These are phyloP conservation scores for Eudorcas thomsonii DNA, from an alignment of 2,113 vertebrate species.

Conservation along the genomic window DNA sequence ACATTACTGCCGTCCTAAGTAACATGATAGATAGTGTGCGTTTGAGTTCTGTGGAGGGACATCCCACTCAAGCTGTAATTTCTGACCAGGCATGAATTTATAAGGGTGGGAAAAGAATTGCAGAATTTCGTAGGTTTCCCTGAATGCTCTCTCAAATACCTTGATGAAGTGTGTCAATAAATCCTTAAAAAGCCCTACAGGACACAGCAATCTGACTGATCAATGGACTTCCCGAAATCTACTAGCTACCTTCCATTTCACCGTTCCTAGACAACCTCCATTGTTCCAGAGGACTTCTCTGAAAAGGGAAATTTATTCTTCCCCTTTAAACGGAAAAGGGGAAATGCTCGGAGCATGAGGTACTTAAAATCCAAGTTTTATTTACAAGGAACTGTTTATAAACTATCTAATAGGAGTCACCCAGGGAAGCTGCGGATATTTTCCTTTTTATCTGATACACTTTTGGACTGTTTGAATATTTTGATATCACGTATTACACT, in stretches of 20 bases:
- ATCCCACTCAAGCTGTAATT: slow-evolving; percentile 77
- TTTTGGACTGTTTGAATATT: slow-evolving; percentile 50
- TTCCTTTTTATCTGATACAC: slow-evolving; percentile 26
- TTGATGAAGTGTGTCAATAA: slow-evolving; percentile 77
- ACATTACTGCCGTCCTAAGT: slow-evolving; percentile 75
- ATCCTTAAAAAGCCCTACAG: slow-evolving; percentile 78
- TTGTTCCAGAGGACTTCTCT: slow-evolving; percentile 8
- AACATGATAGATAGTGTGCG: slow-evolving; percentile 75
- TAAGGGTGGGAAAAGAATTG: slow-evolving; percentile 66
- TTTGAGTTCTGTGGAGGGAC: slow-evolving; percentile 70
- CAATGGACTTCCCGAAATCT: slow-evolving; percentile 68
- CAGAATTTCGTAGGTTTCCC: slow-evolving; percentile 73
- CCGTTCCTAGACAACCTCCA: slow-evolving; percentile 31
- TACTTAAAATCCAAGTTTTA: slow-evolving; percentile 55
- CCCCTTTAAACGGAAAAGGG: slow-evolving; percentile 49
- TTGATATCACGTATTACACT: slow-evolving; percentile 48
- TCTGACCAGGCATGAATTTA: slow-evolving; percentile 66
- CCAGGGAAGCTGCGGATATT: not conserved
- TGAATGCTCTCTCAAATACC: slow-evolving; percentile 75
- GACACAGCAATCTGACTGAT: slow-evolving; percentile 75
- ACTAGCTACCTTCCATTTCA: slow-evolving; percentile 53
- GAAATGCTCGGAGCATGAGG: slow-evolving; percentile 35
- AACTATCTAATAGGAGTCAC: slow-evolving; percentile 42
- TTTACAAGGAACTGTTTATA: slow-evolving; percentile 55
- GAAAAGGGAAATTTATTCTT: slow-evolving; percentile 51